A percentile compares a stretch with the other conserved stretches of the same genome.
Evolutionary conservation across 2,113 vertebrate species (phyloP).

Genomic region (Micronycteris hirsuta): DNA sequence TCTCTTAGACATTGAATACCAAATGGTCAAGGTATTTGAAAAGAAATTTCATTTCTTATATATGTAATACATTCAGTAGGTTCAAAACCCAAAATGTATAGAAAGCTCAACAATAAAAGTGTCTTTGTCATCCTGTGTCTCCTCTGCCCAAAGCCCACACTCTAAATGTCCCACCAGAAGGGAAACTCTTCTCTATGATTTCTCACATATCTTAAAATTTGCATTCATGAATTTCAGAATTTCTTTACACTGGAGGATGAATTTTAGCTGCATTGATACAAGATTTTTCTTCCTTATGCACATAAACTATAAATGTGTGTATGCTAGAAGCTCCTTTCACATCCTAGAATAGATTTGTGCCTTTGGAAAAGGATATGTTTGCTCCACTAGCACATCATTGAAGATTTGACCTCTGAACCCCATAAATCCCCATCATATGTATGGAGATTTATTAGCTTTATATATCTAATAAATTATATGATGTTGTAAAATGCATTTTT

Average conservation of each 20-base stretch:
- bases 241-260: background rate
- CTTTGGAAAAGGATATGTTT: background rate
- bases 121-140: background rate
- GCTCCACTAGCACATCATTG: background rate
- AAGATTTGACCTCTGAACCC: background rate
- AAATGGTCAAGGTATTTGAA: background rate
- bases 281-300: background rate
- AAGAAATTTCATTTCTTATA: background rate
- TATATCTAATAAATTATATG: background rate
- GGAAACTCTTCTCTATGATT: background rate
- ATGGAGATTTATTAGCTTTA: background rate
- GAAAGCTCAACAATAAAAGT: background rate
- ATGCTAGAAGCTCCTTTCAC: background rate
- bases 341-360: background rate
- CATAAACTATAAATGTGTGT: background rate
- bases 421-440: background rate
- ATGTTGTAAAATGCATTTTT: background rate
- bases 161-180: too few relatives aligned
- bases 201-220: background rate
- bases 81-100: background rate
- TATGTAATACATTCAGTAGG: background rate
- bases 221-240: background rate
- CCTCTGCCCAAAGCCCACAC: background rate
- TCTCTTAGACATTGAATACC: background rate
- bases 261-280: background rate